Evolutionary conservation across 2,797 vertebrate species (phyloP).

Genomic region (Eospalax fontanierii): DNA sequence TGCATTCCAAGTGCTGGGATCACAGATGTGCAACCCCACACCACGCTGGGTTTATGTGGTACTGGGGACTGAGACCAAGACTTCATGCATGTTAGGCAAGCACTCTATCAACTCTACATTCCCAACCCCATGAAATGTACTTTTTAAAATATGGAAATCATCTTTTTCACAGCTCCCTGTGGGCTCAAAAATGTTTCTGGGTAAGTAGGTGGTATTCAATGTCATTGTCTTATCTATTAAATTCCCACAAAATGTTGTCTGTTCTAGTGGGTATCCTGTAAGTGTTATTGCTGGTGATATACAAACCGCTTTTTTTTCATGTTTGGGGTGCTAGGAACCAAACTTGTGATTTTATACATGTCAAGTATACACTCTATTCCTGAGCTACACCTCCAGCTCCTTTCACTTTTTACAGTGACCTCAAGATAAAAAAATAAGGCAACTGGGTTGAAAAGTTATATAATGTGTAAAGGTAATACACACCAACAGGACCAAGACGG

Average conservation of each 20-base stretch:
- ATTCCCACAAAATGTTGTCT: background rate
- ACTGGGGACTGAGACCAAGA: too few relatives aligned
- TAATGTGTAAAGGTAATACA: background rate
- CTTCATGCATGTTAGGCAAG: too few relatives aligned
- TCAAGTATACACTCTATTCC: background rate
- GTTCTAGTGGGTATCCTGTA: background rate
- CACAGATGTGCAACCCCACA: too few relatives aligned
- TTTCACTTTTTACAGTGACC: constrained; percentile 3
- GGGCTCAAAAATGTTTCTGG: constrained; percentile 50
- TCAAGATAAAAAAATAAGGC: constrained; percentile 37
- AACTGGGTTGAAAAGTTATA: background rate
- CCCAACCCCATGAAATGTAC: background rate
- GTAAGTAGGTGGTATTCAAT: background rate
- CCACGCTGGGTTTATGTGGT: too few relatives aligned
- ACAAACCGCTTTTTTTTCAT: background rate
- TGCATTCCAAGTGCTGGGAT: too few relatives aligned
- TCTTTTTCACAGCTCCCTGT: constrained; percentile 1
- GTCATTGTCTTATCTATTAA: background rate
- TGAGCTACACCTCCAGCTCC: background rate
- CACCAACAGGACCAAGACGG: background rate
- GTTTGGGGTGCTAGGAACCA: background rate
- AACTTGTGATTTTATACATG: background rate
- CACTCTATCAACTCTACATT: too few relatives aligned
- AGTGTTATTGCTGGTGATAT: constrained; percentile 28
- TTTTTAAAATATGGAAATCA: constrained; percentile 1